Conservation (phyloP, 2,888 invertebrate genomes). For the Crioceris asparagi region DNA sequence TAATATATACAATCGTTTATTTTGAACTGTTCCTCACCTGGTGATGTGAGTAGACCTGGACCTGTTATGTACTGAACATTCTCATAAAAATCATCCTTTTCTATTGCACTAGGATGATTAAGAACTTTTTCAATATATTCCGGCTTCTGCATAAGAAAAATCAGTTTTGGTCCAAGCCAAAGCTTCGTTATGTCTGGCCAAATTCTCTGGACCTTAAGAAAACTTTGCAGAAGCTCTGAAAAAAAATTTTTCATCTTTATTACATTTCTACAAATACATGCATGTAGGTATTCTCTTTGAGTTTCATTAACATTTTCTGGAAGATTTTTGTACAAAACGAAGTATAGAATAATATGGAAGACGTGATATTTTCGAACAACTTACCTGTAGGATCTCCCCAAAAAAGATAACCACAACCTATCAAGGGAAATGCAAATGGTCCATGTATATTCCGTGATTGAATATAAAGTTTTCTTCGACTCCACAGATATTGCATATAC, state of each 20-base stretch:
- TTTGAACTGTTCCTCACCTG: constrained; percentile 4
- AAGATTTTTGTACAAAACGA: too few species aligned
- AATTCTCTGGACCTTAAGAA: constrained; percentile 3
- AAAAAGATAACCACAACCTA: constrained; percentile 9
- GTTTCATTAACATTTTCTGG: too few species aligned
- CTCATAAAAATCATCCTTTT: constrained; percentile 9
- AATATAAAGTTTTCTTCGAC: constrained; percentile 42
- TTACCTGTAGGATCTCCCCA: constrained; percentile 7
- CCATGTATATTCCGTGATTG: constrained; percentile 38
- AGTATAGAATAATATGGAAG: too few species aligned
- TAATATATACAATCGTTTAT: too few species aligned
- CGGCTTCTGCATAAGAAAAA: constrained; percentile 2
- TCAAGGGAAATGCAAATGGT: constrained; percentile 13
- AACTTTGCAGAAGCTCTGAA: constrained; percentile 7
- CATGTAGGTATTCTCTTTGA: too few species aligned
- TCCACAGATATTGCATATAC: too few species aligned
- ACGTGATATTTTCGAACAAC: neutral
- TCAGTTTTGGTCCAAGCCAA: constrained; percentile 9
- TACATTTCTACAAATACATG: too few species aligned
- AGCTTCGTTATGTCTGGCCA: constrained; percentile 4
- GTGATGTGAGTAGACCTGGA: constrained; percentile 7
- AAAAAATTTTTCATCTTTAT: neutral
- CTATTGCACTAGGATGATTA: constrained; percentile 5
- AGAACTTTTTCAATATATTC: constrained; percentile 10
- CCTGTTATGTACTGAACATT: constrained; percentile 4